Evolutionary conservation across 2,888 invertebrate species (phyloP).

Genomic region (Erpobdella octoculata): DNA sequence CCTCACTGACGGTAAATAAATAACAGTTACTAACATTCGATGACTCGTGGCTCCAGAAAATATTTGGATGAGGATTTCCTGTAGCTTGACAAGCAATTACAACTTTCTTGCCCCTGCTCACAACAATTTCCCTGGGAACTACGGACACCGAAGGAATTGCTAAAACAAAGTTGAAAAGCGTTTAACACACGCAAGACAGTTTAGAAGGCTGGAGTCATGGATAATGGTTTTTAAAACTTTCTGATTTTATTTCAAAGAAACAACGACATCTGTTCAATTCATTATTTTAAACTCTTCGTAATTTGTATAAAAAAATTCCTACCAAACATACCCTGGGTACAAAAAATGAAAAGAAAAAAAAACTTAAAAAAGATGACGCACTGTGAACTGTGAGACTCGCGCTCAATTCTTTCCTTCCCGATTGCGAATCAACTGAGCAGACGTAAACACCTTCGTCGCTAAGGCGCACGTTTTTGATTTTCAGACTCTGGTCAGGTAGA

Average conservation of each 20-base stretch:
- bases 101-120: conserved; percentile 37
- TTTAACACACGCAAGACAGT: no score
- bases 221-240: no score
- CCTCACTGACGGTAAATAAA: no score
- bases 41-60: conserved; percentile 38
- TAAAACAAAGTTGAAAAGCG: conserved; percentile 49
- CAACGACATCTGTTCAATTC: no score
- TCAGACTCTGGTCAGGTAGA: conserved; percentile 34
- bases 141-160: conserved; percentile 36
- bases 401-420: conserved; percentile 62
- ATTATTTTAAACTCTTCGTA: no score
- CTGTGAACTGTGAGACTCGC: conserved; percentile 81
- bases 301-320: no score
- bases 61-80: conserved; percentile 38
- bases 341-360: background rate
- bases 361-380: conserved; percentile 57
- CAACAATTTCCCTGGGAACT: conserved; percentile 36
- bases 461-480: conserved; percentile 33
- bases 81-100: conserved; percentile 37
- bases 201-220: no score
- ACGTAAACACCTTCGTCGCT: conserved; percentile 38
- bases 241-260: no score
- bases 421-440: conserved; percentile 36
- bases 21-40: conserved; percentile 16
- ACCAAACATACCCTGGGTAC: no score